A percentile compares a stretch with the other conserved stretches of the same genome.
These are phyloP conservation scores for Meteorus cinctellus DNA, from an alignment of 2,888 invertebrate species.

Conservation along the genomic window DNA sequence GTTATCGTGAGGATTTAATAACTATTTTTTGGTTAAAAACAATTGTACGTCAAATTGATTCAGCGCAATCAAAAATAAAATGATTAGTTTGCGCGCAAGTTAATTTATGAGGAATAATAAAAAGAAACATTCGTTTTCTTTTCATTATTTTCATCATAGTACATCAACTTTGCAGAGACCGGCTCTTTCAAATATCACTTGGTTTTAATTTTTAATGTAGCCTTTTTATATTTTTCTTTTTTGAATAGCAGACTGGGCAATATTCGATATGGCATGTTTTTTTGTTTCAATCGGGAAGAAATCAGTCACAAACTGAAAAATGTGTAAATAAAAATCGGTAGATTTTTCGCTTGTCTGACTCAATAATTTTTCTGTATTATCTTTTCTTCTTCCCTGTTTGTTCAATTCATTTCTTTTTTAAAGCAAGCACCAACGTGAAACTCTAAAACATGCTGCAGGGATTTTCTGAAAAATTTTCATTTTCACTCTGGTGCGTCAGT, in stretches of 20 bases:
- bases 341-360: not conserved
- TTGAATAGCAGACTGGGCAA: conserved; percentile 1
- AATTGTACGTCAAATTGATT: conserved; percentile 56
- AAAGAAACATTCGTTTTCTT: conserved; percentile 22
- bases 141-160: conserved; percentile 7
- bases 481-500: not conserved
- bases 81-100: conserved; percentile 33
- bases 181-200: conserved; percentile 45
- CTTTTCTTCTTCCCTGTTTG: not conserved
- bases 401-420: not conserved
- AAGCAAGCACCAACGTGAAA: not conserved
- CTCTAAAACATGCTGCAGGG: not conserved
- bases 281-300: conserved; percentile 17
- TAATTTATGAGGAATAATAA: conserved; percentile 27
- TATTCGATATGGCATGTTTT: conserved; percentile 38
- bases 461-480: not conserved
- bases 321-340: not conserved
- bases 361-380: not conserved
- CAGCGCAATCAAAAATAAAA: conserved; percentile 25
- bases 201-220: conserved; percentile 22
- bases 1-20: conserved; percentile 43
- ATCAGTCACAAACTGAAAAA: not conserved
- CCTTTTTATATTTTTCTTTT: conserved; percentile 28
- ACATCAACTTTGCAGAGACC: conserved; percentile 47
- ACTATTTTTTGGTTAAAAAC: conserved; percentile 71